phyloP scores from a whole-genome alignment of 1,140 invertebrate species.

The Cherax quadricarinatus region DNA sequence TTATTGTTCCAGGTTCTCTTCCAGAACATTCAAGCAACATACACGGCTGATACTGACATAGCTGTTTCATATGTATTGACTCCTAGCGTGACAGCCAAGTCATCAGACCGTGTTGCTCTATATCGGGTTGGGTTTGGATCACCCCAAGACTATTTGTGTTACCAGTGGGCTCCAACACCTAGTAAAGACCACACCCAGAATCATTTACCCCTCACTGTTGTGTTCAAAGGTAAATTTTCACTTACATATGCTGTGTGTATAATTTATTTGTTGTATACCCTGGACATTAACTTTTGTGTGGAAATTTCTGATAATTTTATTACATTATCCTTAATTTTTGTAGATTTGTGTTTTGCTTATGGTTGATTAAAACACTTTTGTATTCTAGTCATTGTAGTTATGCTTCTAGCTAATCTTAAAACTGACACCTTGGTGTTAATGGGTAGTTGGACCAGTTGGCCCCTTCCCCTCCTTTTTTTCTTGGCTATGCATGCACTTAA shows the following conservation, averaged over 20 bases:
- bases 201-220: slow-evolving; percentile 38
- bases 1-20: slow-evolving; percentile 39
- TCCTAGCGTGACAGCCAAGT: slow-evolving; percentile 29
- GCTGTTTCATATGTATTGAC: slow-evolving; percentile 48
- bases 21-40: slow-evolving; percentile 46
- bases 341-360: too few relatives aligned
- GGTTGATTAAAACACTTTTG: too few relatives aligned
- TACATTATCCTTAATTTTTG: too few relatives aligned
- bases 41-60: slow-evolving; percentile 39
- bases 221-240: slow-evolving; percentile 47
- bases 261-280: neutral
- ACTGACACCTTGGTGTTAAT: too few relatives aligned
- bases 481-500: too few relatives aligned
- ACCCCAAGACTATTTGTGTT: slow-evolving; percentile 42
- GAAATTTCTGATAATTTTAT: too few relatives aligned
- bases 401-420: too few relatives aligned
- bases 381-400: too few relatives aligned
- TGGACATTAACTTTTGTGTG: neutral
- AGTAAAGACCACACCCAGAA: slow-evolving; percentile 25
- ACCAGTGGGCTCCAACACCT: slow-evolving; percentile 54
- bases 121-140: slow-evolving; percentile 51
- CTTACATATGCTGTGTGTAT: neutral
- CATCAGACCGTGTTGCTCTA: slow-evolving; percentile 40
- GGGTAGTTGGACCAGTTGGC: too few relatives aligned
- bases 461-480: too few relatives aligned